Base-by-base conservation (phyloP, 2,797 vertebrate genomes). In the Xerus rutilus region DNA sequence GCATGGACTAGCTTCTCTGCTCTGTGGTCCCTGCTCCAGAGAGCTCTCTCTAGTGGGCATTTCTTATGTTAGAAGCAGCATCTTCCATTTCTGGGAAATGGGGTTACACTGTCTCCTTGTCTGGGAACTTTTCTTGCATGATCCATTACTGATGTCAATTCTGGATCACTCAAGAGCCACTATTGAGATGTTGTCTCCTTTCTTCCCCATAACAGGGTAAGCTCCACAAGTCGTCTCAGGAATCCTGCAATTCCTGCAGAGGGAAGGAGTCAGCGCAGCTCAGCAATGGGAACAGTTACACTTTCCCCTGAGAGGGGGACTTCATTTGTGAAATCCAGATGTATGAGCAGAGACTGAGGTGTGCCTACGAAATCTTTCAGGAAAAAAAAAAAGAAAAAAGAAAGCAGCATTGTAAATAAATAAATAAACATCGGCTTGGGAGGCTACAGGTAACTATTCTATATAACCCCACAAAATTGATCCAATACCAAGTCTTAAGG, bases 291-390 rank as follows among this genome's bases (percentile, higher is more conserved):
- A 65, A 30, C 30, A 32, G 64, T 30, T 13, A 18, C 30, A 18
- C 64, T 82, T 57, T 73, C 84, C 13, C 47, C 0, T 1, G 65
- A 39, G 74, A 30, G 1, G 1, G 1, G 3, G 39, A 47, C 45
- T 72, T 49, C 62, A 2, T 39, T 54, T 39, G 95, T 62, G 73
- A 82, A 92, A 35, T 57, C 72, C 92, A 86, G 39, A 86, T 89
- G 52, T 35, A 0, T 5, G n/a, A 18, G 20, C 11, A 17, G 72
- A 8, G 86, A 69, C 9, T 2, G 54, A 59, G 52, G 43, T 18
- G 18, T 11, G 9, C 39, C 39, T 4, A 32, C 8, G 28, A 62
- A 54, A 7, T 39, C 62, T 64, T 49, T 21, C 18, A 32, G 88
- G 30, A 28, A 21, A 67, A 13, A 5, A 25, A 6, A 57, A 21